These are phyloP conservation scores for Calyptommatus sinebrachiatus DNA, from an alignment of 2,113 vertebrate species.

Conservation along the genomic window DNA sequence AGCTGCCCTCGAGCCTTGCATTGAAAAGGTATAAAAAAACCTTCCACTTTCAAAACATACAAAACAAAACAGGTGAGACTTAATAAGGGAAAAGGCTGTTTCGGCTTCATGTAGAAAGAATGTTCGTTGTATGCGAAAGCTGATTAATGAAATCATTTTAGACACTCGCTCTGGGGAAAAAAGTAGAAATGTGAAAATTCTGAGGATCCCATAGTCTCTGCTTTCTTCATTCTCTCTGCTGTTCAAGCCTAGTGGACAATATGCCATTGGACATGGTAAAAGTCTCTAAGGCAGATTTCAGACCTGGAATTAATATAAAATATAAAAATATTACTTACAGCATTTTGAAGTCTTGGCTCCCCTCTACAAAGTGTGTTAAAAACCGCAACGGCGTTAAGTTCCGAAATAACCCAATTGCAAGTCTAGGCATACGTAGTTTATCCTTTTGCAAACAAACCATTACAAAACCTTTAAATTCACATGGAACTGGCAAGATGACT, in stretches of 20 bases:
- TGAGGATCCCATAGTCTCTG: not conserved
- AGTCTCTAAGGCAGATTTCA: too few species aligned
- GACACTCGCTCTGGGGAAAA: not conserved
- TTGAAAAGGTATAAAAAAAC: constrained; percentile 11
- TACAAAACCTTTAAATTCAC: too few species aligned
- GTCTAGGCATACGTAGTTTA: too few species aligned
- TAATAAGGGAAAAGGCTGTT: constrained; percentile 9
- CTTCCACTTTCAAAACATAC: not conserved
- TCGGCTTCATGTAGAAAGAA: not conserved
- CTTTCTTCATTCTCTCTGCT: not conserved
- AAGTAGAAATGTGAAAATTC: not conserved
- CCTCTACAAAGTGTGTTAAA: too few species aligned
- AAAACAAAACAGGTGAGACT: constrained; percentile 18
- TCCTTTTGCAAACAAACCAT: too few species aligned
- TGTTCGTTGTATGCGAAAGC: not conserved
- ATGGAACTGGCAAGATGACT: too few species aligned
- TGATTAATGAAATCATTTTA: not conserved
- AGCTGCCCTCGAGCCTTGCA: constrained; percentile 33
- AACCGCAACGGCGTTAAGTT: too few species aligned
- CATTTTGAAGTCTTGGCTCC: too few species aligned
- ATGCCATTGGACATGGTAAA: not conserved
- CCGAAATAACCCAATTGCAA: too few species aligned
- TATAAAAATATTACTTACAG: too few species aligned
- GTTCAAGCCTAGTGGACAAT: too few species aligned
- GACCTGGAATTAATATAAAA: too few species aligned